These are phyloP conservation scores for Miichthys miiuy DNA, from an alignment of 2,797 vertebrate genomes.

Conservation along the genomic window DNA sequence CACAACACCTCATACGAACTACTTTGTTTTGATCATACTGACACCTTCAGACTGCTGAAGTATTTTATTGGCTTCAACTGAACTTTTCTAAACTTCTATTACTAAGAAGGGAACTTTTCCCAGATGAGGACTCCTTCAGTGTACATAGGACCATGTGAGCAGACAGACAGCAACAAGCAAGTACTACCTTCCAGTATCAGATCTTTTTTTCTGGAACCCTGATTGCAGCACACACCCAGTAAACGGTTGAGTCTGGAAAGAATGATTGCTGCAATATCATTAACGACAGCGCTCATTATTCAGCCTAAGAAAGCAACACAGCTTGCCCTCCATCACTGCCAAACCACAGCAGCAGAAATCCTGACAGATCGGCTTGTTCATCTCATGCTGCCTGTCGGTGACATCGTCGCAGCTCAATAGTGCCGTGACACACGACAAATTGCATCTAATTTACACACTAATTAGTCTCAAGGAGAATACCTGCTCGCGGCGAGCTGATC, in stretches of 20 bases:
- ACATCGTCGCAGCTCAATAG: slow-evolving; percentile 36
- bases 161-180: neutral
- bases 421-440: slow-evolving; percentile 14
- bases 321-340: slow-evolving; percentile 21
- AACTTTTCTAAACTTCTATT: neutral
- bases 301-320: slow-evolving; percentile 18
- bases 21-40: neutral
- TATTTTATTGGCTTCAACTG: neutral
- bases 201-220: neutral
- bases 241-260: slow-evolving; percentile 16
- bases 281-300: slow-evolving; percentile 42
- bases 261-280: slow-evolving; percentile 32
- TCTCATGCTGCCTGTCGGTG: slow-evolving; percentile 36
- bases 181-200: neutral
- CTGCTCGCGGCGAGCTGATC: neutral
- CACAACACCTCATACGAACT: neutral
- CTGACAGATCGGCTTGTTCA: slow-evolving; percentile 49
- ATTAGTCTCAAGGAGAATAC: slow-evolving; percentile 13
- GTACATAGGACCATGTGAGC: neutral
- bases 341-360: slow-evolving; percentile 12
- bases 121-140: neutral
- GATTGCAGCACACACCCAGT: slow-evolving; percentile 8
- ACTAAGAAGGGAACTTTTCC: too few relatives aligned
- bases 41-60: neutral
- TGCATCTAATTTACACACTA: slow-evolving; percentile 37